Conservation (phyloP, 2,797 vertebrate species). For the Pterois miles region DNA sequence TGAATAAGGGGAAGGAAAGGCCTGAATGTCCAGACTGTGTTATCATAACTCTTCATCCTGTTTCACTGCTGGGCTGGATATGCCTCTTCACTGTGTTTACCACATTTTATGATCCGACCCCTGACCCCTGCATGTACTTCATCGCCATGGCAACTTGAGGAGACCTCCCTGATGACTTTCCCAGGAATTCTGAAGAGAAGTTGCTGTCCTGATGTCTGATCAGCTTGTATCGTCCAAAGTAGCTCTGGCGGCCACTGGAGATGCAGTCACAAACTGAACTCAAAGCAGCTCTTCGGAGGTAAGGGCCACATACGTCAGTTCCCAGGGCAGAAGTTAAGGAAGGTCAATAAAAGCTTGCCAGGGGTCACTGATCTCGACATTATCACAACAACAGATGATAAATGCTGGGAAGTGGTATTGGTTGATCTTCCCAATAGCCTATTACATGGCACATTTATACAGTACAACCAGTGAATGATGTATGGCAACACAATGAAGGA, state of each 20-base stretch:
- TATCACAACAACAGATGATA: constrained; percentile 40
- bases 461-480: background rate
- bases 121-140: constrained; percentile 68
- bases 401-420: constrained; percentile 33
- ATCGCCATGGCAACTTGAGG: constrained; percentile 43
- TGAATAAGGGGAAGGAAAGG: constrained; percentile 44
- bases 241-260: background rate
- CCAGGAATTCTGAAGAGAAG: constrained; percentile 45
- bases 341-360: constrained; percentile 27
- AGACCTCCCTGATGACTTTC: constrained; percentile 69
- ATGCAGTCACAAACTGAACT: constrained; percentile 25
- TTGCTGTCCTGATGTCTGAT: constrained; percentile 38
- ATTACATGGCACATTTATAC: background rate
- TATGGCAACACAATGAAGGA: background rate
- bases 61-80: constrained; percentile 10
- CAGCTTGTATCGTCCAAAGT: constrained; percentile 6
- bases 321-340: constrained; percentile 52
- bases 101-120: constrained; percentile 66
- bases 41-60: constrained; percentile 57
- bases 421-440: constrained; percentile 3
- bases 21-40: constrained; percentile 35
- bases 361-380: constrained; percentile 41
- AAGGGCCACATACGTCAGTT: constrained; percentile 41
- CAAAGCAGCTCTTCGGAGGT: constrained; percentile 15
- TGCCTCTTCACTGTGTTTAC: constrained; percentile 46